These are phyloP conservation scores for Drosophila parthenogenetica DNA, from an alignment of 2,888 invertebrate genomes.

Conservation along the genomic window DNA sequence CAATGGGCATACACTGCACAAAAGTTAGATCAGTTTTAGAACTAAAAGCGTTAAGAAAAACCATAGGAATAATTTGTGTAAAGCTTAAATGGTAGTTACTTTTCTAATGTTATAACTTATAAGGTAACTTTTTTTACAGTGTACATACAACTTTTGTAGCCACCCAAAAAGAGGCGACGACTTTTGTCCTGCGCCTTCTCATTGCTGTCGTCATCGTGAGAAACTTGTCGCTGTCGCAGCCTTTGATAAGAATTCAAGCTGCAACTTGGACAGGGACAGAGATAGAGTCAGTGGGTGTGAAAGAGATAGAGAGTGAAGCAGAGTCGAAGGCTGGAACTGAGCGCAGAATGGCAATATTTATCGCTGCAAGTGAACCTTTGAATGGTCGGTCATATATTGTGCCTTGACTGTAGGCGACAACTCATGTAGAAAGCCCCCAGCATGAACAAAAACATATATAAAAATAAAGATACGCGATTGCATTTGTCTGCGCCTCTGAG, in stretches of 20 bases:
- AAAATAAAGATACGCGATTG: conserved; percentile 3
- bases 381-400: conserved; percentile 54
- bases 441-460: neutral
- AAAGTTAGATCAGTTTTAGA: neutral
- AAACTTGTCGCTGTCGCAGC: conserved; percentile 40
- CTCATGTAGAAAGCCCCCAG: conserved; percentile 36
- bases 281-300: conserved; percentile 15
- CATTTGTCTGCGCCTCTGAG: conserved; percentile 2
- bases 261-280: neutral
- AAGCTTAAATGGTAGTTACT: no score
- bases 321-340: conserved; percentile 15
- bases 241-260: conserved; percentile 42
- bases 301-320: conserved; percentile 19
- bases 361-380: conserved; percentile 73
- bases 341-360: conserved; percentile 68
- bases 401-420: conserved; percentile 42
- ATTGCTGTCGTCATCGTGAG: conserved; percentile 44
- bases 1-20: neutral
- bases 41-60: neutral
- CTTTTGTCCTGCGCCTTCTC: conserved; percentile 46
- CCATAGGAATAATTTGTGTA: no score
- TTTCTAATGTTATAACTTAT: no score
- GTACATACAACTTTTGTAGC: conserved; percentile 54
- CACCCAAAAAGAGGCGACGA: conserved; percentile 43
- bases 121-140: neutral